Evolutionary conservation across 2,113 vertebrate genomes (phyloP).

Genomic region (Bettongia penicillata): DNA sequence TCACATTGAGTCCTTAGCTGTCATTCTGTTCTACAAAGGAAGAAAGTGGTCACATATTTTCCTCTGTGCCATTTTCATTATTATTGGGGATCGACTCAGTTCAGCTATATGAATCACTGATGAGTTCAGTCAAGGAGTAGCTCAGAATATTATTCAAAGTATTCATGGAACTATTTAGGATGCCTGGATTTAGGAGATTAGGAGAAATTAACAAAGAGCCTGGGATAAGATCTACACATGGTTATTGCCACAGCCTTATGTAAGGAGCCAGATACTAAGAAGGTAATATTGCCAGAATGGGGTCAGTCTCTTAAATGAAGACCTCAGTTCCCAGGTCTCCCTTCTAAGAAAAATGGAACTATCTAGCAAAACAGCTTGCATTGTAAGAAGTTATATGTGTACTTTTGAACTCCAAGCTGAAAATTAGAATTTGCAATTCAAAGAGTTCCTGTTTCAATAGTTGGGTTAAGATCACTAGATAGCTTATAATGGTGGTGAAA

Average conservation of each 20-base stretch:
- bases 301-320: conserved; percentile 32
- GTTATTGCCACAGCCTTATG: not conserved
- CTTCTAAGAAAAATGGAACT: conserved; percentile 8
- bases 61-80: not conserved
- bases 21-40: conserved; percentile 42
- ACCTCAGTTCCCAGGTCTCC: not conserved
- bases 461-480: not conserved
- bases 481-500: conserved; percentile 14
- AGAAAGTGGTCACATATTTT: not conserved
- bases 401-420: conserved; percentile 1
- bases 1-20: conserved; percentile 23
- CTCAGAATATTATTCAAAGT: conserved; percentile 36
- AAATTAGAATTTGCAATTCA: not conserved
- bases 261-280: conserved; percentile 17
- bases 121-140: not conserved
- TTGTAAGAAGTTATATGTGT: not conserved
- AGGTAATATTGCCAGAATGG: conserved; percentile 12
- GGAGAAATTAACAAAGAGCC: conserved; percentile 35
- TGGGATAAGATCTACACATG: not conserved
- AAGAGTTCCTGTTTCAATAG: not conserved
- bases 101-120: not conserved
- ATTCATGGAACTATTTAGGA: not conserved
- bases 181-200: not conserved
- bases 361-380: conserved; percentile 38
- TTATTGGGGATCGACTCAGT: not conserved